Base-by-base conservation (phyloP, 2,888 invertebrate species). In the Parnassius apollo region DNA sequence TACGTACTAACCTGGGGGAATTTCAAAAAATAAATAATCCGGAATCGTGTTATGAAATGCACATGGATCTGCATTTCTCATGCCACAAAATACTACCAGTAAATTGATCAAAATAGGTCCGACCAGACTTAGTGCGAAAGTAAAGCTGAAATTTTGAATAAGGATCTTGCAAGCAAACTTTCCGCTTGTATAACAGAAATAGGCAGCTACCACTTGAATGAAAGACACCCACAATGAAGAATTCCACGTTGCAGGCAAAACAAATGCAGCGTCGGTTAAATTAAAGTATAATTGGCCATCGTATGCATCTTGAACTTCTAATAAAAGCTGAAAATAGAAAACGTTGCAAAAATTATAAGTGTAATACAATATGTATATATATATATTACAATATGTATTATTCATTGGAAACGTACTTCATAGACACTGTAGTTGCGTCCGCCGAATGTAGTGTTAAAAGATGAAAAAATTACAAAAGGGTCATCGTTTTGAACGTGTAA, bases 161-260 rank as follows among this genome's bases (percentile, higher is more conserved):
- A 96, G 94, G 67, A 97, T 96, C 90, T 96, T 96, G 88, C 97
- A 97, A 0, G 97, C 95, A 71, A 97, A 96, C 87, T 97, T 98
- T 4, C 94, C 93, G 67, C 93, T 93, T 22, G 91, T 90, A 75
- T 94, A 96, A 70, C 94, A 94, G 10, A 96, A 69, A 74, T 96
- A 95, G 1, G 96, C 94, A 0, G 94, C 82, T 0, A 85, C 67
- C 1, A 95, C 91, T 82, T 97, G 96, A 44, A 96, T 91, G 0
- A 95, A 67, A 22, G 94, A 87, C 0, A 95, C 93, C 83, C 94
- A 93, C 45, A 95, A 68, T 0, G 94, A 88, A 0, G 93, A 82
- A 9, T 74, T 65, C 81, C 84, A 86, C 7, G 73, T 68, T 0
- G 81, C 80, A 1, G 82, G 75, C 51, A 93, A 69, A 2, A 70